A percentile compares a stretch with the other conserved stretches of the same genome.
Evolutionary conservation across 1,140 invertebrate species (phyloP).

Genomic region (Drosophila paulistorum): DNA sequence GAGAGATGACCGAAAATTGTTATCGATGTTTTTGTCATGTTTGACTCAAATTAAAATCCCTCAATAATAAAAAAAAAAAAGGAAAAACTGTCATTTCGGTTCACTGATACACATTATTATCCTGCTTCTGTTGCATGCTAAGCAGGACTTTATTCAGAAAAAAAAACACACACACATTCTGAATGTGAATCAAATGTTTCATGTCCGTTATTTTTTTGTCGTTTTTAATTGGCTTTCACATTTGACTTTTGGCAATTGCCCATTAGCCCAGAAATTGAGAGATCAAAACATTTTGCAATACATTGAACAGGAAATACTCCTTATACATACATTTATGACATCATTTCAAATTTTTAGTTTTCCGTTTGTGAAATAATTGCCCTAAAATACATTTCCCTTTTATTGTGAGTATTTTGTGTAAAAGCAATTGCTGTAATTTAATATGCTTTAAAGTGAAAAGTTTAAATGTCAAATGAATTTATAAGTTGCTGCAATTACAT

Average conservation of each 20-base stretch:
- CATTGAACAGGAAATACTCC: conserved; percentile 35
- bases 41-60: conserved; percentile 78
- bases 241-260: conserved; percentile 34
- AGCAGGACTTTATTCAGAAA: conserved; percentile 41
- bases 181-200: conserved; percentile 19
- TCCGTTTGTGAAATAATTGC: too few species aligned
- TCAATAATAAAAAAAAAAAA: conserved; percentile 49
- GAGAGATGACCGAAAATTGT: conserved; percentile 70
- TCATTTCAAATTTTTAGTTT: too few species aligned
- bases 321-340: too few species aligned
- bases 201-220: conserved; percentile 43
- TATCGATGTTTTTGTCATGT: conserved; percentile 81
- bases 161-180: background rate
- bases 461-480: too few species aligned
- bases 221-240: conserved; percentile 73
- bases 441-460: too few species aligned
- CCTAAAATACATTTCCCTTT: too few species aligned
- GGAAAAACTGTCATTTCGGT: conserved; percentile 64
- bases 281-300: conserved; percentile 47
- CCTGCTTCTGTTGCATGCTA: conserved; percentile 60
- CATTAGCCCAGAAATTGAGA: conserved; percentile 56
- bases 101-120: conserved; percentile 76
- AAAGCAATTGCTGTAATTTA: too few species aligned
- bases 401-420: too few species aligned
- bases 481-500: too few species aligned